Conservation (phyloP, 2,113 vertebrate species). For the Cyanoramphus novaezelandiae region DNA sequence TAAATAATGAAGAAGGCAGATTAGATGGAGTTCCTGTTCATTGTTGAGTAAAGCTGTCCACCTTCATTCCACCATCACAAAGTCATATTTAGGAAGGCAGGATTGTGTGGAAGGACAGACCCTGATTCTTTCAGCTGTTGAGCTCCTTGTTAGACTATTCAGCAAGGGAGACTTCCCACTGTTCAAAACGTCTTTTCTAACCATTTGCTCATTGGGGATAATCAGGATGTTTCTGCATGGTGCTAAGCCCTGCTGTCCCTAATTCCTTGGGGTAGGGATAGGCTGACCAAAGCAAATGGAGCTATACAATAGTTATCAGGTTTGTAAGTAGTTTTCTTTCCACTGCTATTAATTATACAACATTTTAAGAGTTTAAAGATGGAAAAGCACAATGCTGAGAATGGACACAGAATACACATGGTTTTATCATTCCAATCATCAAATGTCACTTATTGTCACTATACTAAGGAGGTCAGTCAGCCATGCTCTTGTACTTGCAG, state of each 20-base stretch:
- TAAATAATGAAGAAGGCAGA: not conserved
- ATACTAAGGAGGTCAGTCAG: not conserved
- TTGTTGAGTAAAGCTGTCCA: not conserved
- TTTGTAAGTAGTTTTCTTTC: not conserved
- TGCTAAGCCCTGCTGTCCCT: not conserved
- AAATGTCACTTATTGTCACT: not conserved
- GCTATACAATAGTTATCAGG: not conserved
- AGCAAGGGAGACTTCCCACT: not conserved
- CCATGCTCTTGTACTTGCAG: not conserved
- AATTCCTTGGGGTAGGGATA: not conserved
- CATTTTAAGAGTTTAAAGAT: not conserved
- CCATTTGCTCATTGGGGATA: not conserved
- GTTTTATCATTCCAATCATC: not conserved
- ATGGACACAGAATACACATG: not conserved
- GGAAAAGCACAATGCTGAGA: not conserved
- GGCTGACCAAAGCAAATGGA: not conserved
- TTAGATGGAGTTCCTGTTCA: not conserved
- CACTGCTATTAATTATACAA: not conserved
- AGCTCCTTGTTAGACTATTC: not conserved
- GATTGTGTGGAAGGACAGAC: not conserved
- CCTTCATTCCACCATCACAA: not conserved
- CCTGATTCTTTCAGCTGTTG: not conserved
- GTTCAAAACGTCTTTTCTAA: not conserved
- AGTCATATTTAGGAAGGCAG: not conserved
- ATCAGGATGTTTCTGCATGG: not conserved